phyloP scores from a whole-genome alignment of 2,888 invertebrate species.

The Ephialtes manifestator region DNA sequence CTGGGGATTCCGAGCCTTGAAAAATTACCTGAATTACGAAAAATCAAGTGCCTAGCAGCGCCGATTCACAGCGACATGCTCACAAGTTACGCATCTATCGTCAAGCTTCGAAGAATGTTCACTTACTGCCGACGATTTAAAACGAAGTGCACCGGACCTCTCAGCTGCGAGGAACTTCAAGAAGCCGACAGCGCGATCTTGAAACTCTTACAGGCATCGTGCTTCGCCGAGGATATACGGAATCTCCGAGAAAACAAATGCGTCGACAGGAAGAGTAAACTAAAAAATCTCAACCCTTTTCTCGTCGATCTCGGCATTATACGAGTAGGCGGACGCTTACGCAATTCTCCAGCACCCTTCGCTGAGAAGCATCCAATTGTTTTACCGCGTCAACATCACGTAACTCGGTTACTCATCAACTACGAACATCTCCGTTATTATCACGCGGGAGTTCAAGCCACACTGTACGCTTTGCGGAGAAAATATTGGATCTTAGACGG shows the following conservation, averaged over 20 bases:
- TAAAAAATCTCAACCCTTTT: slow-evolving; percentile 68
- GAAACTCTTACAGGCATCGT: slow-evolving; percentile 20
- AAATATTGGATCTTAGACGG: slow-evolving; percentile 59
- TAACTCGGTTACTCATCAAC: slow-evolving; percentile 71
- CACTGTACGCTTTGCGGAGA: slow-evolving; percentile 53
- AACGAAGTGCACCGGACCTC: slow-evolving; percentile 10
- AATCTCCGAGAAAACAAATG: not conserved
- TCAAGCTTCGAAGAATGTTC: slow-evolving; percentile 54
- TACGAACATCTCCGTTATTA: slow-evolving; percentile 66
- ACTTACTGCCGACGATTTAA: slow-evolving; percentile 61
- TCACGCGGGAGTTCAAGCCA: slow-evolving; percentile 71
- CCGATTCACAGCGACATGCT: slow-evolving; percentile 24
- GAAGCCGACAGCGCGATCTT: not conserved
- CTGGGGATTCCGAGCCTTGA: not conserved
- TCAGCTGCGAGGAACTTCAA: slow-evolving; percentile 34
- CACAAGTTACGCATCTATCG: slow-evolving; percentile 27
- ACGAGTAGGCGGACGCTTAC: slow-evolving; percentile 73
- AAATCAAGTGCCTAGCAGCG: not conserved
- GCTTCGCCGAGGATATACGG: slow-evolving; percentile 26
- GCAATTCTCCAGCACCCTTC: slow-evolving; percentile 58
- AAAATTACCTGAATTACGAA: slow-evolving; percentile 31
- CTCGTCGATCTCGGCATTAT: slow-evolving; percentile 69
- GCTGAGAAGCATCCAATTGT: slow-evolving; percentile 70
- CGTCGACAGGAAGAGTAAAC: slow-evolving; percentile 46
- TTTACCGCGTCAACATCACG: slow-evolving; percentile 68